Conservation (phyloP, 2,888 invertebrate genomes). For the Drosophila maculinotata region DNA sequence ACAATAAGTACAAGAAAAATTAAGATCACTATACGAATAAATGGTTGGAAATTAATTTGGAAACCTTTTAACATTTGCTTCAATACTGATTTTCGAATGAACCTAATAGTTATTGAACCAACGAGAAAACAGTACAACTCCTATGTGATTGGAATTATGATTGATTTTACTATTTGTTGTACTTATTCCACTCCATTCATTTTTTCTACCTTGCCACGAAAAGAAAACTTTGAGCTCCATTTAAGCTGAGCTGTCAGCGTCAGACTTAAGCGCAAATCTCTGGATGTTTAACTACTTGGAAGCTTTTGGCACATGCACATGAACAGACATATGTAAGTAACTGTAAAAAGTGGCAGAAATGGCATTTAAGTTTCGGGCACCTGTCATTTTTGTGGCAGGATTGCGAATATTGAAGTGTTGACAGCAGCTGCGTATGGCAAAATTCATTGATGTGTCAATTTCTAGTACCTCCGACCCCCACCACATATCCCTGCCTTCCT, state of each 20-base stretch:
- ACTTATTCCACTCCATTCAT: background rate
- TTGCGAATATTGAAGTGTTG: slow-evolving; percentile 44
- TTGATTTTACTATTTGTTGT: background rate
- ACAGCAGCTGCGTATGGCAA: slow-evolving; percentile 29
- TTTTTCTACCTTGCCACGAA: background rate
- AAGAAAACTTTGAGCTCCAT: slow-evolving; percentile 11
- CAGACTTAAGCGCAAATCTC: slow-evolving; percentile 31
- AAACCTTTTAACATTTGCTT: background rate
- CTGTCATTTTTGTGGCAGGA: slow-evolving; percentile 69
- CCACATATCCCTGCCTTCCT: rapidly evolving
- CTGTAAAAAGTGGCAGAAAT: slow-evolving; percentile 23
- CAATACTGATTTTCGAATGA: background rate
- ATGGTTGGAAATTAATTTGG: no score
- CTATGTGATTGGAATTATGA: background rate
- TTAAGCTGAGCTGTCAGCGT: slow-evolving; percentile 45
- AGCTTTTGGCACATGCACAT: slow-evolving; percentile 18
- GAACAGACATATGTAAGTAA: slow-evolving; percentile 24
- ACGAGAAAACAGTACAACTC: background rate
- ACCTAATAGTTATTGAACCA: background rate
- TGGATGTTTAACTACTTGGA: slow-evolving; percentile 32
- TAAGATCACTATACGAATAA: no score
- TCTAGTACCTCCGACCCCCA: background rate
- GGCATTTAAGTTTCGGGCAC: slow-evolving; percentile 35
- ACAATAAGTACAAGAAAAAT: no score
- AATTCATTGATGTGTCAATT: slow-evolving; percentile 28